These are phyloP conservation scores for Gymnocheta viridis DNA, from an alignment of 2,888 invertebrate species.

Conservation along the genomic window DNA sequence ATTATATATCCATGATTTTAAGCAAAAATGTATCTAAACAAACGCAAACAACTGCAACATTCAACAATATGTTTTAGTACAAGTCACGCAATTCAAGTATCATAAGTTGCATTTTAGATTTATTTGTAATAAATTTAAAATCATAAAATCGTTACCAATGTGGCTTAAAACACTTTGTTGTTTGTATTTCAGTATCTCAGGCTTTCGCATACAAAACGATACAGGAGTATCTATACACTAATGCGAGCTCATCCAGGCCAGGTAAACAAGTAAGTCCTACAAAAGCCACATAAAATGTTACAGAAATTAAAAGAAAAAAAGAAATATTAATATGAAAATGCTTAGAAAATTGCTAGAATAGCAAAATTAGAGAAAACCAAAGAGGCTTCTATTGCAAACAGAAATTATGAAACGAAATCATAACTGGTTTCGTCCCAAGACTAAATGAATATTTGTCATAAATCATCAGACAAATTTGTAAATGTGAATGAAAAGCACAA, in stretches of 20 bases:
- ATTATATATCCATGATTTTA: constrained; percentile 17
- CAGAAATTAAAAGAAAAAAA: constrained; percentile 18
- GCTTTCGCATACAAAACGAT: neutral
- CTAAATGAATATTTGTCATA: constrained; percentile 65
- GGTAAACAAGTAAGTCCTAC: constrained; percentile 8
- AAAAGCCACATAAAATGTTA: constrained; percentile 37
- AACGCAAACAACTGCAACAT: neutral
- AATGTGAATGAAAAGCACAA: constrained; percentile 66
- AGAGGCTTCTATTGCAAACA: neutral
- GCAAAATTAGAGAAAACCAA: constrained; percentile 2
- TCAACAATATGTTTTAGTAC: neutral
- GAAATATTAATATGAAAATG: neutral
- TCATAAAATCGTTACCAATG: constrained; percentile 58
- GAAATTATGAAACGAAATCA: constrained; percentile 40
- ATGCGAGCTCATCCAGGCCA: neutral
- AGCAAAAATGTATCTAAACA: constrained; percentile 9
- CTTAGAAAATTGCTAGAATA: constrained; percentile 16
- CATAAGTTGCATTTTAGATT: constrained; percentile 62
- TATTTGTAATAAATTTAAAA: constrained; percentile 69
- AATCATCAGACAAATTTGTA: constrained; percentile 59
- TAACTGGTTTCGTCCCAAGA: constrained; percentile 3
- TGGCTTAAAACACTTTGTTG: constrained; percentile 35
- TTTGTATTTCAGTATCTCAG: neutral
- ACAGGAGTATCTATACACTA: neutral
- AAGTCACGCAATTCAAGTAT: constrained; percentile 67